Evolutionary conservation across 2,113 vertebrate genomes (phyloP), one percentile per base, ranked within the genome.

Genomic region (Sander lucioperca): DNA sequence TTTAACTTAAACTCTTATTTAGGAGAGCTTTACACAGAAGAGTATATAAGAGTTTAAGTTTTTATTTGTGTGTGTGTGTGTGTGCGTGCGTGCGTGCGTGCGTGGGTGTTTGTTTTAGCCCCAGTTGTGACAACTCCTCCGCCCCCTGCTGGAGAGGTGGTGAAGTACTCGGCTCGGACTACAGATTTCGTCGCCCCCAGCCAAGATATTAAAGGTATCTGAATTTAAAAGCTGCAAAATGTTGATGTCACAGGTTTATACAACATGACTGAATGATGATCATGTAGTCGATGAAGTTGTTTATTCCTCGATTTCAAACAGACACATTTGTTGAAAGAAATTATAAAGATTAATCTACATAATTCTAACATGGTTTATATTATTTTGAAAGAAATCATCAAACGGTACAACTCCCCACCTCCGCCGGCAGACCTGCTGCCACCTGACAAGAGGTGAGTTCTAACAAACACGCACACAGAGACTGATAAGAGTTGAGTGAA

Each of bases 131-230:
- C 67, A 1, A 16, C 85, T 89, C 88, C 74, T 25, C 84, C 16
- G 30, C 89, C 91, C 86, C 84, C 93, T 92, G 79, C 91, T 90
- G 94, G 69, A 72, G 97, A 97, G n/a, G 92, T 94, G 30, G 96
- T 98, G 89, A 96, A 90, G 57, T 95, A 96, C 63, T 97, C 97
- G 0, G 77, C 92, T 1, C 93, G 91, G 63, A 93, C 95, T 77
- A 94, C 95, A 0, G 96, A 98, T 81, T 95, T 96, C 74, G 82
- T 97, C 0, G 85, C 96, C 61, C 97, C 98, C 67, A 97, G 97
- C 0, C 96, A 97, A 23, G 96, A 98, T 87, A 97, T 99, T 86
- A 96, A 96, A 88, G 92, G 93, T 93, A 19, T 47, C 45, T 50
- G 16, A 45, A 39, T 23, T 74, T 5, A 53, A 53, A 64, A 43